These are phyloP conservation scores for Xyrichtys novacula DNA, from an alignment of 2,797 vertebrate genomes.

Conservation along the genomic window DNA sequence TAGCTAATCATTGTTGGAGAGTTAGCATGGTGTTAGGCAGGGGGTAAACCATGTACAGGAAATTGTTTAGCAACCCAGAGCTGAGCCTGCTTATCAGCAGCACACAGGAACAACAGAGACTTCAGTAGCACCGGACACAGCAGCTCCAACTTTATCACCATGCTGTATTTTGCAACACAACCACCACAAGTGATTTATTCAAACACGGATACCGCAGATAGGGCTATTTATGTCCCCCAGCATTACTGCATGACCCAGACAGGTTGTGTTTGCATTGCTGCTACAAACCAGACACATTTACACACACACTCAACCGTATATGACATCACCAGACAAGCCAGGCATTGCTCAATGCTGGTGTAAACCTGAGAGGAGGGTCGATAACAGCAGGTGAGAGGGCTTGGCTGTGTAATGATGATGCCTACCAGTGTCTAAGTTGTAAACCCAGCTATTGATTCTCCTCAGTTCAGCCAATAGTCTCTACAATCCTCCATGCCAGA, in stretches of 20 bases:
- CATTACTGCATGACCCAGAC: slow-evolving; percentile 78
- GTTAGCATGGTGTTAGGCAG: slow-evolving; percentile 41
- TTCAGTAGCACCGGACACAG: slow-evolving; percentile 63
- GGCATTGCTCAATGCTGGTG: slow-evolving; percentile 62
- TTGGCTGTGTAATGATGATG: slow-evolving; percentile 80
- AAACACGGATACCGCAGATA: slow-evolving; percentile 78
- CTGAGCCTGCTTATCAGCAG: slow-evolving; percentile 75
- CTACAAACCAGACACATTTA: slow-evolving; percentile 64
- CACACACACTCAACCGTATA: slow-evolving; percentile 47
- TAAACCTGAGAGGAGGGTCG: slow-evolving; percentile 73
- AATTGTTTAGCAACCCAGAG: slow-evolving; percentile 70
- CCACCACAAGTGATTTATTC: slow-evolving; percentile 75
- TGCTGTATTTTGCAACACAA: slow-evolving; percentile 73
- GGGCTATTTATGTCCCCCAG: slow-evolving; percentile 64
- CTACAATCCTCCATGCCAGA: slow-evolving; percentile 62
- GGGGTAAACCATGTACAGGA: slow-evolving; percentile 66
- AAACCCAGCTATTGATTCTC: slow-evolving; percentile 83
- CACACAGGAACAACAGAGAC: slow-evolving; percentile 74
- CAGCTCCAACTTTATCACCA: slow-evolving; percentile 76
- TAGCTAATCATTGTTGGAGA: slow-evolving; percentile 72
- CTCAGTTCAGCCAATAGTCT: slow-evolving; percentile 74
- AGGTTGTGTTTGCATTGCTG: slow-evolving; percentile 77
- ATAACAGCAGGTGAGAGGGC: slow-evolving; percentile 83
- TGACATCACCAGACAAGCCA: slow-evolving; percentile 77
- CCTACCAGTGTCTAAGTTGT: slow-evolving; percentile 82